phyloP scores from a whole-genome alignment of 2,113 vertebrate genomes.

The Ammodramus savannarum region DNA sequence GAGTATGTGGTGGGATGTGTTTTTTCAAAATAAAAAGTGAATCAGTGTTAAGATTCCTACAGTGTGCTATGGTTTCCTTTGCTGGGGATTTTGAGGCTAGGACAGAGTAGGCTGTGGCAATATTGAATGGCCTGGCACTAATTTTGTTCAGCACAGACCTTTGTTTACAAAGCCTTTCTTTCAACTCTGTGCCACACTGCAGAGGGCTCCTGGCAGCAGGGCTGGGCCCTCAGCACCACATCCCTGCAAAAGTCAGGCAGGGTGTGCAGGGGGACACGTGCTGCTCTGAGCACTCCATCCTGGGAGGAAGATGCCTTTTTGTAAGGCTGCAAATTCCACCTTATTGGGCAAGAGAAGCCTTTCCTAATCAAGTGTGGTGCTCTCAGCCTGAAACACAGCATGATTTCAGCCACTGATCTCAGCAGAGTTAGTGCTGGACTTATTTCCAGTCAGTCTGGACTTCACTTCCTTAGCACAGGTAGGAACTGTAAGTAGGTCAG shows the following conservation, averaged over 20 bases:
- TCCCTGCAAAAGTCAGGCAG: background rate
- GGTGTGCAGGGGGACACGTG: background rate
- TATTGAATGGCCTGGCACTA: background rate
- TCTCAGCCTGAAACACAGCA: background rate
- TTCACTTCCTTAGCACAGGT: background rate
- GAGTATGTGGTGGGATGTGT: fast-evolving
- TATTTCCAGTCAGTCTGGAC: background rate
- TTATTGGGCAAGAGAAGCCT: background rate
- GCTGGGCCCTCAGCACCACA: background rate
- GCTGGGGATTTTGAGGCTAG: background rate
- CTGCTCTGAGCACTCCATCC: background rate
- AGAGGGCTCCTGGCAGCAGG: background rate
- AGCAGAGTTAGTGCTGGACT: background rate
- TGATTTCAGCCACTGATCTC: background rate
- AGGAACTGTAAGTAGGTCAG: background rate
- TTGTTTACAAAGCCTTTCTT: background rate
- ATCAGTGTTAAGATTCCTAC: background rate
- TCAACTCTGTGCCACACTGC: background rate
- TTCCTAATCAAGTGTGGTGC: background rate
- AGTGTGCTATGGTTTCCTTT: background rate
- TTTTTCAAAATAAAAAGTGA: background rate
- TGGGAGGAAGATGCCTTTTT: background rate
- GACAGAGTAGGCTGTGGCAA: background rate
- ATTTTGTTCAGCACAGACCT: background rate
- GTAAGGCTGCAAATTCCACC: background rate